Conservation (phyloP, 2,888 invertebrate species). For the Acleris literana region DNA sequence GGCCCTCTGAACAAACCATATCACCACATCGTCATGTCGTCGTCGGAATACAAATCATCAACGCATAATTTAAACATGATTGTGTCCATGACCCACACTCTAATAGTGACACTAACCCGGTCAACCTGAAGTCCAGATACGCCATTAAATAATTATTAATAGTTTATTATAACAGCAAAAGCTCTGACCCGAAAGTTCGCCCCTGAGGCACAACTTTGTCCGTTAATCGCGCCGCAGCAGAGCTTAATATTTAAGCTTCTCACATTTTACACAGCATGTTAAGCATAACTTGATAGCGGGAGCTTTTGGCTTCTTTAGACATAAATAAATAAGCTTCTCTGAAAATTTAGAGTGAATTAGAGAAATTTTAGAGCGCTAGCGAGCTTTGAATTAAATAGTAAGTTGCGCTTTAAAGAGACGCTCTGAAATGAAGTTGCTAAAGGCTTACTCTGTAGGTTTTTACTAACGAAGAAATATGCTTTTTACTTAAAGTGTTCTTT, state of each 20-base stretch:
- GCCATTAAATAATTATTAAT: slow-evolving; percentile 33
- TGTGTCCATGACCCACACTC: too few species aligned
- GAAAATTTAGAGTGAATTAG: slow-evolving; percentile 14
- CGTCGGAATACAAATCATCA: too few species aligned
- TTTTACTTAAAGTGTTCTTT: too few species aligned
- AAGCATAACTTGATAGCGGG: slow-evolving; percentile 25
- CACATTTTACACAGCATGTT: slow-evolving; percentile 33
- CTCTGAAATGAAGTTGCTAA: too few species aligned
- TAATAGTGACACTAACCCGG: too few species aligned
- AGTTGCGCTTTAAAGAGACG: neutral
- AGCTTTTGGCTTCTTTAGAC: slow-evolving; percentile 28
- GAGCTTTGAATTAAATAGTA: slow-evolving; percentile 11
- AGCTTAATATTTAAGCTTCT: slow-evolving; percentile 35
- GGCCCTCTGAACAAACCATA: too few species aligned
- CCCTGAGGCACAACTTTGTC: slow-evolving; percentile 24
- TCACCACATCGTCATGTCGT: too few species aligned
- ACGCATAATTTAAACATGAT: too few species aligned
- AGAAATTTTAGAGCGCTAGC: slow-evolving; percentile 6
- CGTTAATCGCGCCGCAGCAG: slow-evolving; percentile 19
- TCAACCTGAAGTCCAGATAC: neutral
- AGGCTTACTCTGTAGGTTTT: too few species aligned
- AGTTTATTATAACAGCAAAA: slow-evolving; percentile 32
- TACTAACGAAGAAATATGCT: too few species aligned
- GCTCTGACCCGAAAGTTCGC: slow-evolving; percentile 31
- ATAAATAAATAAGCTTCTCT: slow-evolving; percentile 25